Evolutionary conservation across 2,797 vertebrate species (phyloP), one percentile per base, ranked within the genome.

Genomic region (Rhinatrema bivittatum): DNA sequence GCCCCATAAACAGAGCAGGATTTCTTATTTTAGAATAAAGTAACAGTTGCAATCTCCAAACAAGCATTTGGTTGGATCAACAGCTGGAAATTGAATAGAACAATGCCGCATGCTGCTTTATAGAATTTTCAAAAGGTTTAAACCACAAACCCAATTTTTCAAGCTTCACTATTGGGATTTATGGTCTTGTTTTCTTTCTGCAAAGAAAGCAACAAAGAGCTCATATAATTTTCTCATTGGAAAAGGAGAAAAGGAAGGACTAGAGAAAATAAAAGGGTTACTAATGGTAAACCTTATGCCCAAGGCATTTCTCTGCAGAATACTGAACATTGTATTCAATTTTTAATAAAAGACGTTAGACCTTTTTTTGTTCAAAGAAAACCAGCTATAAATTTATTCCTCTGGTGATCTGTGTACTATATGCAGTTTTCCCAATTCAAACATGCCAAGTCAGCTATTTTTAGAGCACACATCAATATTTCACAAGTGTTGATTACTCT

Each of bases 11-110:
- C 48, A 65, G 42, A 49, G 53, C 64, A 56, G 13, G 41, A 53
- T 73, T 62, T 61, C 48, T 68, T 49, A 46, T 68, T 44, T 59
- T 61, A 43, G 63, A 57, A 69, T 58, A 67, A 67, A 69, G 45
- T 56, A 62, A 46, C 56, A 59, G 58, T 67, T 42, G 34, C 57
- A 72, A 57, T 67, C 60, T 70, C 51, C 49, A 68, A 70, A 70
- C 49, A 72, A 65, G 46, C 60, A 55, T 68, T 69, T 36, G 33
- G 34, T 15, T 24, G 53, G 62, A 78, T 78, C 71, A 72, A 72
- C 72, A 76, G 50, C 34, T 50, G 36, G 55, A 68, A 78, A 74
- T 65, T 69, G 62, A 79, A 81, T 50, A 63, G 62, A 81, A 71
- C 54, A 72, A 65, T 71, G 47, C 51, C 51, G 74, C 42, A 30